Percentiles rank a stretch among this genome's conserved stretches.
These are phyloP conservation scores for Actinemys pallida DNA, from an alignment of 2,113 vertebrate species.

Conservation along the genomic window DNA sequence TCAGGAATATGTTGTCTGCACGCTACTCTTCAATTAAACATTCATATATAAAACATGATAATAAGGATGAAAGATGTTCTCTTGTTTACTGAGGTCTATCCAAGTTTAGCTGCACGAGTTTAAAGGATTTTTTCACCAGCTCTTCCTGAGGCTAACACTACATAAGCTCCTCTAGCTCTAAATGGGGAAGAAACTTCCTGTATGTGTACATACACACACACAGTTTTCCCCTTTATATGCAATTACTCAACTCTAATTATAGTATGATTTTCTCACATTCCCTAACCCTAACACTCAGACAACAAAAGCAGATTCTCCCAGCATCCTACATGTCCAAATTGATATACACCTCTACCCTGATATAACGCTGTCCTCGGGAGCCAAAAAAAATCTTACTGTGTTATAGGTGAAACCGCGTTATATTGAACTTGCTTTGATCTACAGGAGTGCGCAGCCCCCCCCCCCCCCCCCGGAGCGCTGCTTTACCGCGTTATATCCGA, in stretches of 20 bases:
- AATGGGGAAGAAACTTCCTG: background rate
- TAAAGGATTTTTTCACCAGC: background rate
- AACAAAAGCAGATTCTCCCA: background rate
- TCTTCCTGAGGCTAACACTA: background rate
- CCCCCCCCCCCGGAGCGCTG: no score
- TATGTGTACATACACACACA: fast-evolving
- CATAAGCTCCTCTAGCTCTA: fast-evolving
- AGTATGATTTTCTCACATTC: background rate
- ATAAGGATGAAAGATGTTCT: background rate
- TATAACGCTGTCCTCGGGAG: no score
- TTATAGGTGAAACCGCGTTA: no score
- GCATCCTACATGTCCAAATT: background rate
- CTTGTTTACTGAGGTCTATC: background rate
- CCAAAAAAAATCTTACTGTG: no score
- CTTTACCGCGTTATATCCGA: no score
- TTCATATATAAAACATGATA: fast-evolving
- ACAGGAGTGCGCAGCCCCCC: no score
- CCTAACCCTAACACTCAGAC: fast-evolving
- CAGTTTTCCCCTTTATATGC: fast-evolving
- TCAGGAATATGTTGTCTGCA: background rate
- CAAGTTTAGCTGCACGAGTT: fast-evolving
- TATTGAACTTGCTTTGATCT: no score
- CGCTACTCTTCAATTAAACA: background rate
- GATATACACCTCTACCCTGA: no score
- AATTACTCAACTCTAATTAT: background rate